phyloP scores from a whole-genome alignment of 2,113 vertebrate genomes.

The Crotalus viridis region DNA sequence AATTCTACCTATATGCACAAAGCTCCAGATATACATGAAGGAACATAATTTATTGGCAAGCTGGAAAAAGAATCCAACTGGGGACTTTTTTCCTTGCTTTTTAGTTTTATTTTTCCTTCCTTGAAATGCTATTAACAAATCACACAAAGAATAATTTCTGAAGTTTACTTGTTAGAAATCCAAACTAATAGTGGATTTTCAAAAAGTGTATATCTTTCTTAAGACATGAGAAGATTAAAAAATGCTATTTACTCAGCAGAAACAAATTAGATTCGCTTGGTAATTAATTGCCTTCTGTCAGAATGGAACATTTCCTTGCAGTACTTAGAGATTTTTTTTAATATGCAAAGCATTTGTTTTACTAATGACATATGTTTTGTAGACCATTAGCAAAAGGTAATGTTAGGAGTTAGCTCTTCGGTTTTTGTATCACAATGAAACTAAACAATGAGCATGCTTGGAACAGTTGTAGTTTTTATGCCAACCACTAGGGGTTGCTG shows the following conservation, averaged over 20 bases:
- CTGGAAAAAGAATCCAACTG: background rate
- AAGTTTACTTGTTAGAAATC: background rate
- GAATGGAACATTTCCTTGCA: background rate
- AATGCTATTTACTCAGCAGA: background rate
- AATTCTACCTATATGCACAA: background rate
- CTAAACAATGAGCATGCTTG: background rate
- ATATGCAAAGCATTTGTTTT: background rate
- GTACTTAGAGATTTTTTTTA: background rate
- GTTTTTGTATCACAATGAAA: background rate
- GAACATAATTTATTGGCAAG: background rate
- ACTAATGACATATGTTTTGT: background rate
- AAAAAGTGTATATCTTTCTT: background rate
- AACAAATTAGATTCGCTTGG: background rate
- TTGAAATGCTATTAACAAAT: background rate
- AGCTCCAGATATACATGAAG: background rate
- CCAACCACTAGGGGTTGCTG: constrained; percentile 64
- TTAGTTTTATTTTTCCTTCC: background rate
- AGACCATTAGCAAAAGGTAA: rapidly evolving
- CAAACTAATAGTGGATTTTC: background rate
- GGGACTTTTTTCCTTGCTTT: background rate
- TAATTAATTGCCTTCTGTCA: background rate
- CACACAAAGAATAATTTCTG: background rate
- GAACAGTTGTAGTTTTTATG: constrained; percentile 39
- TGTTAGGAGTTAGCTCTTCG: background rate
- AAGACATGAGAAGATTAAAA: background rate